Percentiles rank a stretch among this genome's conserved stretches.
phyloP scores from a whole-genome alignment of 2,797 vertebrate species.

The Falco naumanni region DNA sequence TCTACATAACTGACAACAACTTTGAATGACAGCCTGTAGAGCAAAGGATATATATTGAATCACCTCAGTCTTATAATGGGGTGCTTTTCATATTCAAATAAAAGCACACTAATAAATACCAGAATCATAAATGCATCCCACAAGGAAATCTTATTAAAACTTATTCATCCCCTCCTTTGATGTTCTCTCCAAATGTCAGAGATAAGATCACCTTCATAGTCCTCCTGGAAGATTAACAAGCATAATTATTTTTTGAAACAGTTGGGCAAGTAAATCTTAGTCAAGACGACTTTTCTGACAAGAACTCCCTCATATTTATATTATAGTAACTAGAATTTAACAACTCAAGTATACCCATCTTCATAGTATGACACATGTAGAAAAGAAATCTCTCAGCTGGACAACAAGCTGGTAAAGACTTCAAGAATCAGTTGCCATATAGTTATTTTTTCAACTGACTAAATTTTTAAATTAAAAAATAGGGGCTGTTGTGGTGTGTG shows the following conservation, averaged over 20 bases:
- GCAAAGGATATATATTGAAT: slow-evolving; percentile 37
- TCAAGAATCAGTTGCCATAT: background rate
- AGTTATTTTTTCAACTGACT: background rate
- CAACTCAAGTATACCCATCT: background rate
- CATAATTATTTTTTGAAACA: background rate
- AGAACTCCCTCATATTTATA: background rate
- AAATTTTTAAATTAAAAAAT: background rate
- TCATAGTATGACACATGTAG: background rate
- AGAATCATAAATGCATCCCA: slow-evolving; percentile 45
- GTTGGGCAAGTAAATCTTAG: background rate
- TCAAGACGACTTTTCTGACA: background rate
- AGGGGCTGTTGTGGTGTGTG: fast-evolving
- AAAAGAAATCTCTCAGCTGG: background rate
- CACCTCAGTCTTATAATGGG: background rate
- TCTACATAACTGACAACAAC: background rate
- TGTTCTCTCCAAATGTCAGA: slow-evolving; percentile 36
- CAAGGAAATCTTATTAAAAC: slow-evolving; percentile 60
- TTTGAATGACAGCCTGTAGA: slow-evolving; percentile 31
- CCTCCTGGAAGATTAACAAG: background rate
- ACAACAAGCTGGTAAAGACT: background rate
- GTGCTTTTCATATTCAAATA: slow-evolving; percentile 55
- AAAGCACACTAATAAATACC: slow-evolving; percentile 50
- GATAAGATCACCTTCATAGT: slow-evolving; percentile 30
- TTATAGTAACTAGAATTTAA: background rate
- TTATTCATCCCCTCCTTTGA: slow-evolving; percentile 3